Evolutionary conservation across 2,113 vertebrate species (phyloP).

Genomic region (Tetraodon nigroviridis): DNA sequence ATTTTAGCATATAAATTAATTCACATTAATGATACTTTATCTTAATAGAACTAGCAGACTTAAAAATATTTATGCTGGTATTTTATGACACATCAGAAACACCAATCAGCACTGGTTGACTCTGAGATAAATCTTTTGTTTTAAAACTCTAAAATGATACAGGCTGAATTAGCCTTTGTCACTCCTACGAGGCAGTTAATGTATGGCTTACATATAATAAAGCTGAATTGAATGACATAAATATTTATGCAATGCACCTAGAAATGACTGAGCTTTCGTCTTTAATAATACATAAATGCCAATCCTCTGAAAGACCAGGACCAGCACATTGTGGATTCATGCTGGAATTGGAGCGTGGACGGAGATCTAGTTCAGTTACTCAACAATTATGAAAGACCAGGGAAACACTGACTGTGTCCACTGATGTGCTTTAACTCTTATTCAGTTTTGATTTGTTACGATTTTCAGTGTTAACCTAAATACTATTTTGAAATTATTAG

Average conservation of each 20-base stretch:
- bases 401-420: conserved; percentile 41
- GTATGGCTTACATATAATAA: not conserved
- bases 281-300: not conserved
- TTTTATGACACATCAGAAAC: not conserved
- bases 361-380: conserved; percentile 6
- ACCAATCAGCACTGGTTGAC: not conserved
- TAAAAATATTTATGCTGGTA: too few relatives aligned
- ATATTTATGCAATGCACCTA: conserved; percentile 12
- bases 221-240: not conserved
- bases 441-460: conserved; percentile 35
- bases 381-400: conserved; percentile 20
- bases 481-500: conserved; percentile 57
- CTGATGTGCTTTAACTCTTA: conserved; percentile 24
- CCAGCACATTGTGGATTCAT: conserved; percentile 23
- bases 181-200: conserved; percentile 1
- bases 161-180: conserved; percentile 3
- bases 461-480: conserved; percentile 52
- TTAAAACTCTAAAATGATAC: not conserved
- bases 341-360: conserved; percentile 14
- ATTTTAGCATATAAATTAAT: too few relatives aligned
- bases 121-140: not conserved
- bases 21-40: too few relatives aligned
- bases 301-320: conserved; percentile 15
- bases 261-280: not conserved
- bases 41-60: too few relatives aligned